Percentiles rank a stretch among this genome's conserved stretches.
phyloP scores from a whole-genome alignment of 2,888 invertebrate genomes.

The Encarsia formosa region DNA sequence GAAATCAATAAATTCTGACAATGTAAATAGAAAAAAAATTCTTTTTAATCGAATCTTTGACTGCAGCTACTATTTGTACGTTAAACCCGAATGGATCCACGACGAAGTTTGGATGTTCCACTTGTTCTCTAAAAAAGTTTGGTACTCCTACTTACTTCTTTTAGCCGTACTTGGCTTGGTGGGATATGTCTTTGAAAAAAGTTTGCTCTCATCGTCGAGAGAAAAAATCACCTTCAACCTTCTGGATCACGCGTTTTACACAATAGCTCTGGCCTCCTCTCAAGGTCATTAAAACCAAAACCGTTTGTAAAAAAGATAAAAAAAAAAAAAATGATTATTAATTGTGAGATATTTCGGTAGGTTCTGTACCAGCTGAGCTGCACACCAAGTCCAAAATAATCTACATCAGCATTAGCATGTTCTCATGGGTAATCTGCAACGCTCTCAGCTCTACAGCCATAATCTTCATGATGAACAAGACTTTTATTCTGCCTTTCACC shows the following conservation, averaged over 20 bases:
- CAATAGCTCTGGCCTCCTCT: conserved; percentile 17
- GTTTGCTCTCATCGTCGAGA: background rate
- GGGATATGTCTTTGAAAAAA: conserved; percentile 15
- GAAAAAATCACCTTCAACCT: conserved; percentile 1
- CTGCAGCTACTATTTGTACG: conserved; percentile 27
- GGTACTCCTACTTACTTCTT: conserved; percentile 10
- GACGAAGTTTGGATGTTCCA: conserved; percentile 26
- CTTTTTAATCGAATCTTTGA: no score
- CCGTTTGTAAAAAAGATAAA: background rate
- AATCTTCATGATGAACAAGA: conserved; percentile 23
- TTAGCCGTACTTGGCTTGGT: conserved; percentile 5
- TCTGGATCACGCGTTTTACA: conserved; percentile 24
- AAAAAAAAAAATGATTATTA: no score
- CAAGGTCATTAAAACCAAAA: conserved; percentile 15
- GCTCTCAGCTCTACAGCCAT: conserved; percentile 26
- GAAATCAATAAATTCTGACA: no score
- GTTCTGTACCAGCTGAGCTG: conserved; percentile 15
- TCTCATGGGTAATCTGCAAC: conserved; percentile 25
- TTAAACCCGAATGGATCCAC: conserved; percentile 24
- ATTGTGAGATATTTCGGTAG: conserved; percentile 4
- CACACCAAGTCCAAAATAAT: conserved; percentile 20
- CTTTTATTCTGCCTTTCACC: conserved; percentile 19
- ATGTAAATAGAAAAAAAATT: no score
- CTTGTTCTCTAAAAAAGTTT: conserved; percentile 14
- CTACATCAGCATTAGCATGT: conserved; percentile 22